Evolutionary conservation across 1,140 invertebrate genomes (phyloP), one percentile per base, ranked within the genome.

Genomic region (Neelides sp.): DNA sequence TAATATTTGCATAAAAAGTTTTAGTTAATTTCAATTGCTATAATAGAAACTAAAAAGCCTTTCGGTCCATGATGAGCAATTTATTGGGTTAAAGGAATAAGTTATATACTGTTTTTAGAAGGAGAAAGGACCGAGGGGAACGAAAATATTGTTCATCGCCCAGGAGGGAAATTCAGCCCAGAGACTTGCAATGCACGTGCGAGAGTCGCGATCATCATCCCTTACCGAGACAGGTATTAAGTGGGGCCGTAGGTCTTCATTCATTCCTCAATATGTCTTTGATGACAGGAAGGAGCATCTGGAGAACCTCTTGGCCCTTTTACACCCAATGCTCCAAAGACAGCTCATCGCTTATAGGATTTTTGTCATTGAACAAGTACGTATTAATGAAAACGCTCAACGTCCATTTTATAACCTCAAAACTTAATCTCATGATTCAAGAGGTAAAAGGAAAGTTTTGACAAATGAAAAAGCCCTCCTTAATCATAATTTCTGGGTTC

Each of bases 341-440:
- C 79, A 81, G 59, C 68, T 76, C 60, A 61, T 79, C 2, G 69
- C 78, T 55, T 81, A 80, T 61, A 66, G 68, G 44, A 75, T 81
- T 47, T 77, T 75, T 64, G 70, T 81, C 3, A 70, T 78, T 3
- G 79, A 81, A 65, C 78, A 80, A 63, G 68, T 69, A 47, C 52
- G 45, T n/a, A n/a, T n/a, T 46, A 3, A 20, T 20, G 20, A 24
- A 4, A 22, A 42, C 12, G 2, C 20, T 27, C 32, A 28, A 17
- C 32, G 2, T 8, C 20, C 19, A 28, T 44, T 28, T 4, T 24
- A 13, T 44, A 15, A 8, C 30, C n/a, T 28, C 27, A 27, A 17
- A 13, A 48, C 17, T 30, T 41, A 2, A 46, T 17, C 13, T 46
- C 13, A n/a, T 15, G 10, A 46, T 19, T 19, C 3, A 22, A 19